Conservation (phyloP, 1,140 invertebrate species). For the Drosophila mojavensis region DNA sequence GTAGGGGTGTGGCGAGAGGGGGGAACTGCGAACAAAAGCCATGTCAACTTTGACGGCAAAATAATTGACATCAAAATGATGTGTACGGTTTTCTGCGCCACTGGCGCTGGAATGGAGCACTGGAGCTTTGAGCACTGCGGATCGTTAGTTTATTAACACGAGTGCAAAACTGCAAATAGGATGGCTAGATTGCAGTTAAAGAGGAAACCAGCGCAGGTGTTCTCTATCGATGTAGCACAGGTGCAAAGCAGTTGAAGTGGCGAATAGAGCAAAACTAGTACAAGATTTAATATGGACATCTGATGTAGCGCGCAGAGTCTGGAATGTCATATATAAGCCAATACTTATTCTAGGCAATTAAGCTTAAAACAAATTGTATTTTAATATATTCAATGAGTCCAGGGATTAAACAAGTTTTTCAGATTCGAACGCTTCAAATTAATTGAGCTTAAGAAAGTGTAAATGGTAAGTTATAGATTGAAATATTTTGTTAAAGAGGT, state of each 20-base stretch:
- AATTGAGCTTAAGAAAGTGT: no score
- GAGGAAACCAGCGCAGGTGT: background rate
- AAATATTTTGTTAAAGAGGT: no score
- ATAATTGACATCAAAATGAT: slow-evolving; percentile 66
- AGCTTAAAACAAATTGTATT: no score
- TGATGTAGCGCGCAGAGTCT: no score
- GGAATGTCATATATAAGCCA: no score
- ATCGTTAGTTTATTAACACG: slow-evolving; percentile 39
- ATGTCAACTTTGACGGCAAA: slow-evolving; percentile 46
- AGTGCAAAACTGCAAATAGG: background rate
- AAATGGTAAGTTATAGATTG: no score
- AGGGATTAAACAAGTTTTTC: no score
- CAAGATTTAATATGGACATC: no score
- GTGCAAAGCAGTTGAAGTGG: background rate
- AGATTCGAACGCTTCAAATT: no score
- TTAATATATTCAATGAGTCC: no score
- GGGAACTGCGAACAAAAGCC: slow-evolving; percentile 31
- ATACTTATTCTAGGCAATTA: no score
- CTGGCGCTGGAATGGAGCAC: slow-evolving; percentile 28
- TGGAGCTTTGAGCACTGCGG: slow-evolving; percentile 9
- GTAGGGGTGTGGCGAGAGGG: background rate
- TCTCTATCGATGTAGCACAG: background rate
- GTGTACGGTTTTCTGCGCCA: slow-evolving; percentile 23
- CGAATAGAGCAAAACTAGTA: background rate
- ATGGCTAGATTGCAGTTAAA: background rate